Percentiles rank a stretch among this genome's conserved stretches.
Conservation (phyloP, 2,113 vertebrate genomes). For the Pteropus alecto region DNA sequence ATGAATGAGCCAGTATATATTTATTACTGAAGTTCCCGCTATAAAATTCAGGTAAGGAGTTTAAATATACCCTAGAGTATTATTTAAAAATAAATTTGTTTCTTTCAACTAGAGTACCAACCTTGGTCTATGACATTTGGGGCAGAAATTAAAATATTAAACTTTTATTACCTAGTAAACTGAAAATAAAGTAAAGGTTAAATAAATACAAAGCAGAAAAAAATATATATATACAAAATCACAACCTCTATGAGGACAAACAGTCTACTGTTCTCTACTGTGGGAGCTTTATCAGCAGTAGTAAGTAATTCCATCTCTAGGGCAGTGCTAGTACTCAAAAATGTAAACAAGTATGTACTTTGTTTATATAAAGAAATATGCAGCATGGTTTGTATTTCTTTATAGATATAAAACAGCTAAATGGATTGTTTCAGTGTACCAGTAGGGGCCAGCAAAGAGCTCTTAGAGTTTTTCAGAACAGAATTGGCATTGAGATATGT, state of each 20-base stretch:
- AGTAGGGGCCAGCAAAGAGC: conserved; percentile 84
- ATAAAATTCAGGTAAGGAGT: conserved; percentile 80
- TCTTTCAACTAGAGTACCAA: conserved; percentile 76
- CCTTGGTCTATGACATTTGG: conserved; percentile 74
- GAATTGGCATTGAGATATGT: conserved; percentile 73
- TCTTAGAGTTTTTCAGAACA: conserved; percentile 47
- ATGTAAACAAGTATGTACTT: conserved; percentile 64
- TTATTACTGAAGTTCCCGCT: conserved; percentile 80
- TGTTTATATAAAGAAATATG: conserved; percentile 66
- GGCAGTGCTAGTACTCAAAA: conserved; percentile 31
- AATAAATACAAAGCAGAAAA: conserved; percentile 80
- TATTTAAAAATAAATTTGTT: conserved; percentile 81
- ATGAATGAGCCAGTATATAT: conserved; percentile 84
- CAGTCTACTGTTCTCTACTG: conserved; percentile 78
- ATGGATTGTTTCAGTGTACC: conserved; percentile 62
- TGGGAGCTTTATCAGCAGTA: conserved; percentile 70
- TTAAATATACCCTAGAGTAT: conserved; percentile 81
- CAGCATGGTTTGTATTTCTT: background rate
- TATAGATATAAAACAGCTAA: conserved; percentile 1
- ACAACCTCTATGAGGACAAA: conserved; percentile 79
- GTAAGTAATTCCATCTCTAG: conserved; percentile 63
- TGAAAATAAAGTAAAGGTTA: conserved; percentile 85
- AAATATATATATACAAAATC: conserved; percentile 52
- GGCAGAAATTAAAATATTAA: conserved; percentile 80
- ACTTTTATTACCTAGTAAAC: conserved; percentile 79